Evolutionary conservation across 2,888 invertebrate species (phyloP).

Genomic region (Drosophila paracracens): DNA sequence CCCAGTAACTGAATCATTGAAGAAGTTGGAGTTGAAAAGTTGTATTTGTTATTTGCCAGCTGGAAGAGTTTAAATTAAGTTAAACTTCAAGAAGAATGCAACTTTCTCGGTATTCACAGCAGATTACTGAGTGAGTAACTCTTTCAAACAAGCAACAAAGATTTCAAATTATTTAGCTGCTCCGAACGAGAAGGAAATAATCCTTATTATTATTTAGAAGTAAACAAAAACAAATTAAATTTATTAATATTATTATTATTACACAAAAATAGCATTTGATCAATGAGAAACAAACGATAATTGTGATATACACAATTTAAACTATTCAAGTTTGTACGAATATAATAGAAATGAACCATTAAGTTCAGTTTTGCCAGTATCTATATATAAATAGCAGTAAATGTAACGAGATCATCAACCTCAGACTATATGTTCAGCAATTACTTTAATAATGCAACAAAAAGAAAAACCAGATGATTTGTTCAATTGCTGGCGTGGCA

Average conservation of each 20-base stretch:
- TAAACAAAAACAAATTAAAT: not conserved
- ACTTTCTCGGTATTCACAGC: not conserved
- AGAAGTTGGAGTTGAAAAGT: too few species aligned
- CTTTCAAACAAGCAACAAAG: not conserved
- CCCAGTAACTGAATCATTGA: too few species aligned
- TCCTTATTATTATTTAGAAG: not conserved
- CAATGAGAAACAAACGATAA: not conserved
- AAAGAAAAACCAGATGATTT: not conserved
- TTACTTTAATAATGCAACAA: not conserved
- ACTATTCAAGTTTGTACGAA: not conserved
- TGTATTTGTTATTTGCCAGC: not conserved
- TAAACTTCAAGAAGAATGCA: not conserved
- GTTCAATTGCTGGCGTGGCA: not conserved
- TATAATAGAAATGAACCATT: not conserved
- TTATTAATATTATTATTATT: not conserved
- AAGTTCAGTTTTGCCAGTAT: not conserved
- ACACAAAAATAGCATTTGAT: not conserved
- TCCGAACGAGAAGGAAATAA: not conserved
- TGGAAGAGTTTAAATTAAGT: not conserved
- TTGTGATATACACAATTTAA: not conserved
- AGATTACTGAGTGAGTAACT: not conserved
- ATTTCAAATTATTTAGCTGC: not conserved
- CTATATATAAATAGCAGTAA: not conserved
- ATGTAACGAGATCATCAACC: not conserved
- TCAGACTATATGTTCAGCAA: not conserved